Evolutionary conservation across 2,113 vertebrate genomes (phyloP).

Genomic region (Isurus oxyrinchus): DNA sequence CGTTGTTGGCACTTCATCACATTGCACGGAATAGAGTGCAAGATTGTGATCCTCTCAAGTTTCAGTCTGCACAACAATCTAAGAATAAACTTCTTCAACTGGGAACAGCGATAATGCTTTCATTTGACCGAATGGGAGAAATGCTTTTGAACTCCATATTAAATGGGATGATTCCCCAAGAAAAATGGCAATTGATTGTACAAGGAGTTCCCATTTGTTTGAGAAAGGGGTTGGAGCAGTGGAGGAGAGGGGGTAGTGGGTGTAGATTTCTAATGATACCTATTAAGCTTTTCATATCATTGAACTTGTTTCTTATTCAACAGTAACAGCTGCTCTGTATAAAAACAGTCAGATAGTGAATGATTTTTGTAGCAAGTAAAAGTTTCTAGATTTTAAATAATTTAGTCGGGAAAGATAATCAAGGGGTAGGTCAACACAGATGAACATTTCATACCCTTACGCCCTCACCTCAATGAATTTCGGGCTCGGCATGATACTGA

Average conservation of each 20-base stretch:
- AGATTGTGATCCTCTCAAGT: neutral
- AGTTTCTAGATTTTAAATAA: too few species aligned
- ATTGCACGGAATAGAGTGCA: neutral
- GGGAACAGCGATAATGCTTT: neutral
- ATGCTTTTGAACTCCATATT: neutral
- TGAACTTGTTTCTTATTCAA: too few species aligned
- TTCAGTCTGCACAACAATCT: neutral
- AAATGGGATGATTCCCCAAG: neutral
- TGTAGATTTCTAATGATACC: too few species aligned
- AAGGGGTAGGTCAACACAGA: neutral
- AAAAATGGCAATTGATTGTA: neutral
- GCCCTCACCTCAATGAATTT: too few species aligned
- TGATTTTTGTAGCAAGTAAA: too few species aligned
- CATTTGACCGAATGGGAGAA: neutral
- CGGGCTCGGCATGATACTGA: too few species aligned
- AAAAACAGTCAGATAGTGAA: too few species aligned
- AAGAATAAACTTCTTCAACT: neutral
- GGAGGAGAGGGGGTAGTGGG: too few species aligned
- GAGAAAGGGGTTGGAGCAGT: neutral
- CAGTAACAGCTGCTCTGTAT: too few species aligned
- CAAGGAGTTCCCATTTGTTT: neutral
- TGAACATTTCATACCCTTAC: neutral
- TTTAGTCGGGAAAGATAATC: neutral
- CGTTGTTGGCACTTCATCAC: neutral
- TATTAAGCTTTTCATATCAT: too few species aligned